These are phyloP conservation scores for Drosophila siamana DNA, from an alignment of 2,888 invertebrate genomes.

Conservation along the genomic window DNA sequence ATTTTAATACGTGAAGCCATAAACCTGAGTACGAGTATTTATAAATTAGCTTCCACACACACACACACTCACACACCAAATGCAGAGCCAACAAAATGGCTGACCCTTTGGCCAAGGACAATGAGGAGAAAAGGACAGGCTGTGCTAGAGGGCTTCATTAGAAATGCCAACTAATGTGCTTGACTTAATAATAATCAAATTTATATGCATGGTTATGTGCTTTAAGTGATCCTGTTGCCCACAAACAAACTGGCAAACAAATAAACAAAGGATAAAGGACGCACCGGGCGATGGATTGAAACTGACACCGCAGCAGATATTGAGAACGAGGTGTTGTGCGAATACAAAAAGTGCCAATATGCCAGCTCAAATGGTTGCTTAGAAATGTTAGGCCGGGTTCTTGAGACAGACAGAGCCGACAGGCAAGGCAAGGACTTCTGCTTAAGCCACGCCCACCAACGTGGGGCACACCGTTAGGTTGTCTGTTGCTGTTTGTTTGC, in stretches of 20 bases:
- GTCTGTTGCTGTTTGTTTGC: constrained; percentile 47
- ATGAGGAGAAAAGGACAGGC: constrained; percentile 33
- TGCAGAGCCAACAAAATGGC: constrained; percentile 20
- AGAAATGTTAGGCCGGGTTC: constrained; percentile 35
- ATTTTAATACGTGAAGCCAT: constrained; percentile 77
- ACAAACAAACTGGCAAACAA: constrained; percentile 41
- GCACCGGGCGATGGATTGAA: not conserved
- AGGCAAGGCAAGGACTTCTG: constrained; percentile 30
- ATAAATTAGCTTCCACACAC: constrained; percentile 68
- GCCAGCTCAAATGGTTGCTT: constrained; percentile 51
- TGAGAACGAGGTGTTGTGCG: constrained; percentile 22
- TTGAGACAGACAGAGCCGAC: constrained; percentile 41
- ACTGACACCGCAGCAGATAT: constrained; percentile 9
- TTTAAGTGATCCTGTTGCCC: constrained; percentile 70
- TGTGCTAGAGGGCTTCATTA: constrained; percentile 58
- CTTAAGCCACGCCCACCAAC: constrained; percentile 43
- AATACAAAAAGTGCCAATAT: constrained; percentile 73
- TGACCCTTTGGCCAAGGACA: constrained; percentile 62
- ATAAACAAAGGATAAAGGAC: constrained; percentile 29
- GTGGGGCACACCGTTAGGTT: constrained; percentile 53
- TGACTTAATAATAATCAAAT: constrained; percentile 84
- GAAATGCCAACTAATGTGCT: constrained; percentile 79
- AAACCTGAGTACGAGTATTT: constrained; percentile 69
- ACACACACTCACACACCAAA: constrained; percentile 24
- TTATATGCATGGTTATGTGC: constrained; percentile 84